Base-by-base conservation (phyloP, 1,140 invertebrate species). In the Brachionus koreanus region DNA sequence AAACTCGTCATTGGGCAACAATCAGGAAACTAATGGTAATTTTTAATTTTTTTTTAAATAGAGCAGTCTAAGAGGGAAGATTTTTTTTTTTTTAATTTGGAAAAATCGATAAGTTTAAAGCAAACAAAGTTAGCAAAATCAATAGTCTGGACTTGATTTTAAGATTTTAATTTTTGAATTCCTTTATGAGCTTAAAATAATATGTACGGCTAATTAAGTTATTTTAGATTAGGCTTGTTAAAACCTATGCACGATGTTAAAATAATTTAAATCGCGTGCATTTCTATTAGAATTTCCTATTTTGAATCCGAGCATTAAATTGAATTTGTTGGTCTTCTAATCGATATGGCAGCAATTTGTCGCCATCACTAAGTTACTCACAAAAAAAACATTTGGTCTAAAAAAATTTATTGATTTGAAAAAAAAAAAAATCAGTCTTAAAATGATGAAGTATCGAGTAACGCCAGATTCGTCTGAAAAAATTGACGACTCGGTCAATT, bases 391-490 rank as follows among this genome's bases (percentile, higher is more conserved):
- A 65, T 65, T 65, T 65, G 9, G 25, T 33, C 6, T 65, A 65
- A 65, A 37, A 65, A n/a, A 65, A 65, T 33, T 65, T 37, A 65
- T 65, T 33, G 63, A 33, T 37, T 39, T 39, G n/a, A 72, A 39
- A 72, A 39, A 19, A 39, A 72, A 72, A 42, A 19, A 72, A 42
- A 39, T 29, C 29, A 29, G 1, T 29, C 29, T 29, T 29, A 74
- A 74, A 49, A 74, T 74, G 69, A 74, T 74, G 69, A 74, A 74
- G 25, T 74, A 74, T 74, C 39, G 69, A 46, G 69, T 74, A 46
- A 74, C 69, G 42, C 69, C 69, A 19, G 69, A 74, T 74, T 74
- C 69, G 19, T 74, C 69, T 5, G 65, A 69, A 37, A 69, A 69
- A 69, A 69, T n/a, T 69, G 65, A 69, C 35, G 65, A 69, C 0